Evolutionary conservation across 2,888 invertebrate species (phyloP).

Genomic region (Anticlea derivata): DNA sequence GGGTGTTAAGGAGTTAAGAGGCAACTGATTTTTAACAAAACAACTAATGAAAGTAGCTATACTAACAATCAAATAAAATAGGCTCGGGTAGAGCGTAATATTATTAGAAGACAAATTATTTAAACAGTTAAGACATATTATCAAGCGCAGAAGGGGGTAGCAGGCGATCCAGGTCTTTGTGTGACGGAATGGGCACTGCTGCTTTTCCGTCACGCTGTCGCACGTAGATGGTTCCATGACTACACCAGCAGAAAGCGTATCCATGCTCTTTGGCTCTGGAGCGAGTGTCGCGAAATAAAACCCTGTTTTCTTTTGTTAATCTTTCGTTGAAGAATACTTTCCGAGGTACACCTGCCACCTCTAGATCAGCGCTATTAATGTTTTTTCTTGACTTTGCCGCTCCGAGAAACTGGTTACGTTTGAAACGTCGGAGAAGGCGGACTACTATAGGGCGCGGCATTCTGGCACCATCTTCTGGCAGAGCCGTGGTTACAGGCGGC

Average conservation of each 20-base stretch:
- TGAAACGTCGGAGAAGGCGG: conserved; percentile 1
- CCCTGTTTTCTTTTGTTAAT: conserved; percentile 3
- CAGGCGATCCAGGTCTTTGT: conserved; percentile 15
- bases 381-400: not conserved
- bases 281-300: conserved; percentile 5
- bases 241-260: conserved; percentile 12
- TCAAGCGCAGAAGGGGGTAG: conserved; percentile 1
- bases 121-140: too few relatives aligned
- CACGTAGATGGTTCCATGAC: conserved; percentile 1
- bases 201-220: conserved; percentile 12
- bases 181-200: conserved; percentile 1
- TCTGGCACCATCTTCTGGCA: conserved; percentile 13
- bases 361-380: conserved; percentile 4
- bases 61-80: too few relatives aligned
- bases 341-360: not conserved
- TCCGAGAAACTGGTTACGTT: conserved; percentile 4
- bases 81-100: too few relatives aligned
- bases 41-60: too few relatives aligned
- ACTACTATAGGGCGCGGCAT: conserved; percentile 14
- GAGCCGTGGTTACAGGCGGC: conserved; percentile 1
- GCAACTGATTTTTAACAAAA: too few relatives aligned
- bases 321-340: conserved; percentile 9
- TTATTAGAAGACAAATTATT: too few relatives aligned
- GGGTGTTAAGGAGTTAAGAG: too few relatives aligned
- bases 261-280: conserved; percentile 1